Evolutionary conservation across 1,140 invertebrate species (phyloP), one percentile per base, ranked within the genome.

Genomic region (Microplitis demolitor): DNA sequence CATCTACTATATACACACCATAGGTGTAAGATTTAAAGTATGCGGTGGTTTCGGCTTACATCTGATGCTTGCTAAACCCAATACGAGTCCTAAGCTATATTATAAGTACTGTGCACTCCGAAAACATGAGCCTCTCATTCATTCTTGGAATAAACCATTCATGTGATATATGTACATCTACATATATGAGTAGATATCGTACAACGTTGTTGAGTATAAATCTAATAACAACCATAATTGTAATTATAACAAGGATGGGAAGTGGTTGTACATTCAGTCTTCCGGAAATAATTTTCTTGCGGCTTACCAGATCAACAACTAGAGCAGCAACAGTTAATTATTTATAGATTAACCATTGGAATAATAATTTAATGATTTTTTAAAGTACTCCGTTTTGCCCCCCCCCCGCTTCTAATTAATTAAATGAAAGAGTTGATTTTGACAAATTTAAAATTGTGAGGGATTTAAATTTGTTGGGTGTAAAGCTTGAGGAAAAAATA

Each of bases 101-200:
- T 14, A n/a, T 13, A n/a, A 33, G 50, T 71, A 71, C 60, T 71
- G 58, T 51, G 50, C 69, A n/a, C 61, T 71, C 69, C 16, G 60
- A 71, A 71, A 71, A 71, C 69, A 71, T 71, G 69, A n/a, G 61
- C 50, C 56, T 56, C 24, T 50, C 69, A 71, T 71, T 71, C 69
- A 64, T 71, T 64, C 69, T 63, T 64, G 39, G 61, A 58, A 58
- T 58, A 71, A 64, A 50, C 53, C 60, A 71, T 71, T 71, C 69
- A 71, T 71, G n/a, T 4, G 33, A 35, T 35, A 34, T 34, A 62
- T n/a, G 37, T 35, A 34, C 6, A 37, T 35, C 4, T 33, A 62
- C 8, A 35, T 31, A 35, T n/a, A 34, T 24, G 24, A 9, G 9
- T 58, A 24, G 0, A 24, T 16, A 58, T 58, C 14, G 4, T 8